Evolutionary conservation across 2,113 vertebrate species (phyloP).

Genomic region (Hoplias malabaricus): DNA sequence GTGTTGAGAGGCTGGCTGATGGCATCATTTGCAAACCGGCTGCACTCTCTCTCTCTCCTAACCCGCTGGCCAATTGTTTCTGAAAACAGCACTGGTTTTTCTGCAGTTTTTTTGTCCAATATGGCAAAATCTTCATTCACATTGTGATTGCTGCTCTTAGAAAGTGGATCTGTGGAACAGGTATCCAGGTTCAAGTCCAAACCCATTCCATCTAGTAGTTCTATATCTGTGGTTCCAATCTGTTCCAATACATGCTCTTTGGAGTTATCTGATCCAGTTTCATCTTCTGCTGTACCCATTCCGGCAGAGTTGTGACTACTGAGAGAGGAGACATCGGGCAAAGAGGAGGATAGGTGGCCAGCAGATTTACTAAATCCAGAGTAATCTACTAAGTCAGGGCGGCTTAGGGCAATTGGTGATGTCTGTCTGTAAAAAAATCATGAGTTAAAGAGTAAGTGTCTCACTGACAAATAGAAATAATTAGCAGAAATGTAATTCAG

Average conservation of each 20-base stretch:
- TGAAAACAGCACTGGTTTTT: slow-evolving; percentile 62
- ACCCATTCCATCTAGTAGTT: slow-evolving; percentile 49
- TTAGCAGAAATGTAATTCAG: no score
- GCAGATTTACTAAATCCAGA: slow-evolving; percentile 53
- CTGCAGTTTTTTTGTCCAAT: not conserved
- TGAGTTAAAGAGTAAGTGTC: not conserved
- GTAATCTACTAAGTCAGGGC: slow-evolving; percentile 68
- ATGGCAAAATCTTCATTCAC: slow-evolving; percentile 1
- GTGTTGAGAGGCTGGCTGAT: slow-evolving; percentile 18
- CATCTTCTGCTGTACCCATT: slow-evolving; percentile 19
- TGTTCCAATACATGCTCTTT: slow-evolving; percentile 28
- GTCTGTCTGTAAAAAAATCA: slow-evolving; percentile 37
- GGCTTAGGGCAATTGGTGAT: slow-evolving; percentile 39
- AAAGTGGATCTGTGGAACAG: slow-evolving; percentile 24
- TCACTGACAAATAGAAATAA: no score
- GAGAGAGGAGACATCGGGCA: slow-evolving; percentile 73
- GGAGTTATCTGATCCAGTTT: slow-evolving; percentile 42
- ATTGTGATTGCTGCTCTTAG: not conserved
- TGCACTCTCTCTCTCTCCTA: slow-evolving; percentile 55
- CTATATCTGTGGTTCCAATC: not conserved
- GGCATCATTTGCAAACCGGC: slow-evolving; percentile 12
- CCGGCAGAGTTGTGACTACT: slow-evolving; percentile 23
- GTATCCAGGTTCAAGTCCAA: slow-evolving; percentile 61
- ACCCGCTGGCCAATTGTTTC: slow-evolving; percentile 72
- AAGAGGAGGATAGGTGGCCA: slow-evolving; percentile 62